Evolutionary conservation across 2,888 invertebrate species (phyloP).

Genomic region (Diarsia dahlii): DNA sequence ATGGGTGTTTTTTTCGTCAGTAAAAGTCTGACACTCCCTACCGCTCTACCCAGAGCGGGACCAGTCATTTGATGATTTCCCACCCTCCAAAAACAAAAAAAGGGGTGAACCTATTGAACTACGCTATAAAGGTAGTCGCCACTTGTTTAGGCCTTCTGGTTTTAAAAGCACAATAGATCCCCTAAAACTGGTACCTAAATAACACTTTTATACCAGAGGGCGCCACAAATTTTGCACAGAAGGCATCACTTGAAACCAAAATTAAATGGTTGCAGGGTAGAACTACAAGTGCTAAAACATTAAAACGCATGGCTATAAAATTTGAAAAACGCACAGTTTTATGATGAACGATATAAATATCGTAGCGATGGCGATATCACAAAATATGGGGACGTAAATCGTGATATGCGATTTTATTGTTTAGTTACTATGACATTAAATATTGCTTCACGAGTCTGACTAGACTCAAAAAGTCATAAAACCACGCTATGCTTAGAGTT

Average conservation of each 20-base stretch:
- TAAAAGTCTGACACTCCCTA: no score
- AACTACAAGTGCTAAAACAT: constrained; percentile 32
- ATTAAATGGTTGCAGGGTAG: constrained; percentile 13
- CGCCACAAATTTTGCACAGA: constrained; percentile 31
- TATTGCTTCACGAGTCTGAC: background rate
- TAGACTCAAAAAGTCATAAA: background rate
- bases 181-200: background rate
- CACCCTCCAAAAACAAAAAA: no score
- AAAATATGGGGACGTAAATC: constrained; percentile 43
- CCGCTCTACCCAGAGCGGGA: no score
- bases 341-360: constrained; percentile 45
- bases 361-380: constrained; percentile 6
- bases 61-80: no score
- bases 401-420: constrained; percentile 24
- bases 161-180: background rate
- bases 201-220: background rate
- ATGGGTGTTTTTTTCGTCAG: no score
- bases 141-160: background rate
- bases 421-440: constrained; percentile 9
- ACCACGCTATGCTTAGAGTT: background rate
- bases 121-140: background rate
- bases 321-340: constrained; percentile 38
- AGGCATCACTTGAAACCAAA: constrained; percentile 15
- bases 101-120: background rate
- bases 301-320: constrained; percentile 34